Evolutionary conservation across 2,797 vertebrate species (phyloP).

Genomic region (Squalus acanthias): DNA sequence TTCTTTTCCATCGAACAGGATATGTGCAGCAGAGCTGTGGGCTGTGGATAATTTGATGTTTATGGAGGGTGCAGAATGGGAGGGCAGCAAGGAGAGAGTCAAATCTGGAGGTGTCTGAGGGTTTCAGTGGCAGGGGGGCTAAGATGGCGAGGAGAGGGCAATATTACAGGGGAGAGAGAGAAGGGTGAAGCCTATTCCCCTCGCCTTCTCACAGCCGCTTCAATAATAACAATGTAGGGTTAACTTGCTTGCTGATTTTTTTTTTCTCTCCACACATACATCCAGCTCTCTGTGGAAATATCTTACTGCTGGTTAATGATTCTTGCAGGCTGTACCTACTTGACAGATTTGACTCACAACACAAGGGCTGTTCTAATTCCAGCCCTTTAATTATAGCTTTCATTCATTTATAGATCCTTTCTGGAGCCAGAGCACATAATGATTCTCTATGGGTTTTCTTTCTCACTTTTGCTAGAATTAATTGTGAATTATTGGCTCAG

Average conservation of each 20-base stretch:
- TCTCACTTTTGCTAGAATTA: background rate
- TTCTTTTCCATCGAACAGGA: background rate
- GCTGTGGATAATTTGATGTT: background rate
- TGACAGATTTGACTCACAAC: background rate
- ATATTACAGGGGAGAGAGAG: background rate
- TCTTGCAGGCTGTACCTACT: background rate
- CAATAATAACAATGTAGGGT: background rate
- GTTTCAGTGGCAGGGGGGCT: background rate
- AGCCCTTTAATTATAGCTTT: constrained; percentile 25
- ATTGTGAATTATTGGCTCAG: constrained; percentile 24
- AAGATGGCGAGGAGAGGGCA: background rate
- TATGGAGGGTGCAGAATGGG: background rate
- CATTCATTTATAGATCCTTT: constrained; percentile 8
- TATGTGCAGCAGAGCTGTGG: background rate
- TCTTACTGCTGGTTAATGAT: background rate
- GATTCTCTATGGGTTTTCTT: background rate
- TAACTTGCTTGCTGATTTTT: background rate
- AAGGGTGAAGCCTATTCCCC: background rate
- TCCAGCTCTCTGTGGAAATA: background rate
- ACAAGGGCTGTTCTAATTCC: constrained; percentile 1
- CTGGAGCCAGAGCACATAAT: background rate
- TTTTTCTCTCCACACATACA: background rate
- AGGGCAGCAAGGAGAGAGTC: background rate
- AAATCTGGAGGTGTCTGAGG: background rate
- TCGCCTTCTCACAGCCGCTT: background rate